Conservation (phyloP, 2,113 vertebrate species). For the Morone saxatilis region DNA sequence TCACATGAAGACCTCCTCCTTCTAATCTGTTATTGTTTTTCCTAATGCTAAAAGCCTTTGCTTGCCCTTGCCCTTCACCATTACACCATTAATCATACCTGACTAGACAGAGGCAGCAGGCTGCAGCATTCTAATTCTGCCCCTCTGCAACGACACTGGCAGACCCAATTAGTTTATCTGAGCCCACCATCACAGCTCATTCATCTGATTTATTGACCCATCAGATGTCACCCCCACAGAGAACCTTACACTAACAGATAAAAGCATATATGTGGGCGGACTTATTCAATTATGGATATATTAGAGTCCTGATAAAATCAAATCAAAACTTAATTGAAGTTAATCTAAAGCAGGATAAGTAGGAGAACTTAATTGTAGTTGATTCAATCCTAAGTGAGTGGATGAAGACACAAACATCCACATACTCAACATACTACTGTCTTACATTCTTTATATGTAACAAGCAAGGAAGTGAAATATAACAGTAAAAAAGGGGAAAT, state of each 20-base stretch:
- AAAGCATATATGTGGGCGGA: conserved; percentile 55
- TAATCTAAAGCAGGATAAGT: conserved; percentile 47
- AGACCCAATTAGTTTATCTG: conserved; percentile 67
- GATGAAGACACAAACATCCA: conserved; percentile 9
- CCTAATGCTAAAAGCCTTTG: conserved; percentile 68
- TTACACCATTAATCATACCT: conserved; percentile 77
- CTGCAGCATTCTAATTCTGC: conserved; percentile 60
- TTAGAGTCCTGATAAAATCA: conserved; percentile 48
- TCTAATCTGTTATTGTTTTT: conserved; percentile 69
- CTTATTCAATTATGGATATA: conserved; percentile 69
- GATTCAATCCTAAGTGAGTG: conserved; percentile 34
- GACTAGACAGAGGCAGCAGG: conserved; percentile 61
- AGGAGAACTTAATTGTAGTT: conserved; percentile 46
- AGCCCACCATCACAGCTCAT: conserved; percentile 53
- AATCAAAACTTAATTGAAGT: conserved; percentile 50
- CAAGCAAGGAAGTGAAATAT: background rate
- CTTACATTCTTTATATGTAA: background rate
- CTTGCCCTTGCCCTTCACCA: conserved; percentile 69
- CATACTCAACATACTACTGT: conserved; percentile 1
- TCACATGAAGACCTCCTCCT: conserved; percentile 41
- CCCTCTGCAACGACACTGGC: conserved; percentile 41
- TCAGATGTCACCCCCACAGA: conserved; percentile 57
- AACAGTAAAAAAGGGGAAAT: background rate
- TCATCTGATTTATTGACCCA: conserved; percentile 62
- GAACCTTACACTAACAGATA: conserved; percentile 39